A percentile compares a stretch with the other conserved stretches of the same genome.
phyloP scores from a whole-genome alignment of 2,797 vertebrate genomes.

The Pampus argenteus region DNA sequence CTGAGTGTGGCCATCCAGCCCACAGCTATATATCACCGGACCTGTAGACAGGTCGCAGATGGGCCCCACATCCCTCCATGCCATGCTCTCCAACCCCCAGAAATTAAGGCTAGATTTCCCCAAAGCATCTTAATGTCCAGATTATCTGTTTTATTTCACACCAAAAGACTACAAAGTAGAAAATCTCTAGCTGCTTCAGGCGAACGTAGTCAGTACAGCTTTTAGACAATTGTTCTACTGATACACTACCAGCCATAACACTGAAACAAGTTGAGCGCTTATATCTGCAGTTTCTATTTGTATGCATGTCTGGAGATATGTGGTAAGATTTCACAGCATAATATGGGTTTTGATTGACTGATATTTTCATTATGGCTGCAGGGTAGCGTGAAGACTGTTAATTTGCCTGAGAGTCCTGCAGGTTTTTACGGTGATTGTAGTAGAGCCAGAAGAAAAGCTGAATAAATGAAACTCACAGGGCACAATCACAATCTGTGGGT shows the following conservation, averaged over 20 bases:
- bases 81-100: constrained; percentile 31
- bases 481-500: constrained; percentile 81
- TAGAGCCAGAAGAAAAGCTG: constrained; percentile 75
- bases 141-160: constrained; percentile 34
- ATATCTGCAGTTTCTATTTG: constrained; percentile 70
- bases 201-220: constrained; percentile 28
- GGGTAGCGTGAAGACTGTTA: constrained; percentile 80
- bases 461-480: constrained; percentile 81
- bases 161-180: constrained; percentile 25
- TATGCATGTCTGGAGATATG: constrained; percentile 73
- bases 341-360: constrained; percentile 82
- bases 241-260: constrained; percentile 31
- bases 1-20: constrained; percentile 79
- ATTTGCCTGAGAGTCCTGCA: constrained; percentile 83
- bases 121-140: constrained; percentile 41
- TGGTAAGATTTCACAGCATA: constrained; percentile 71
- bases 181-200: constrained; percentile 31
- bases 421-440: constrained; percentile 79
- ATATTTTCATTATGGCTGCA: constrained; percentile 84
- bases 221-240: constrained; percentile 33
- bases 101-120: constrained; percentile 44
- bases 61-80: constrained; percentile 50
- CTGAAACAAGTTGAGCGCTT: constrained; percentile 40
- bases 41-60: constrained; percentile 77
- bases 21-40: constrained; percentile 83